Base-by-base conservation (phyloP, 2,113 vertebrate species). In the Platysteira castanea region DNA sequence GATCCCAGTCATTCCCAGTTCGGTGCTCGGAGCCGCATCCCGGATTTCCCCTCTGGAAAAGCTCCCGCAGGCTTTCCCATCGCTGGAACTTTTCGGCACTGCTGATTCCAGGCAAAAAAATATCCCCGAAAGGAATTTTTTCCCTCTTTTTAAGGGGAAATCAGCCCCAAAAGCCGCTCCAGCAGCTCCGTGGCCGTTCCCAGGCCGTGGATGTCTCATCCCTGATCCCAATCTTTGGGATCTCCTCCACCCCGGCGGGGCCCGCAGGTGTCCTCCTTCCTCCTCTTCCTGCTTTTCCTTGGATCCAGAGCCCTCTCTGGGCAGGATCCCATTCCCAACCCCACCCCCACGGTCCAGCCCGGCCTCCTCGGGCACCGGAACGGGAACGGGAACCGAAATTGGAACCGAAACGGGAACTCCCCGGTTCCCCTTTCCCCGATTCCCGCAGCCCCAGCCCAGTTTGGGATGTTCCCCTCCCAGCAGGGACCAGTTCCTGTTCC, bases 321-420 rank as follows among this genome's bases (percentile, higher is more conserved):
- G 28, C 47, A 33, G 47, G 21, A 4, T 21, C 42, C 22, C 9
- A 9, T 1, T 26, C 39, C 27, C 20, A 14, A 0, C 30, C 31
- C 53, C 27, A 13, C 6, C 28, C 68, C 28, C 24, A 13, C 19
- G 44, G 19, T 46, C 44, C 44, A 21, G 44, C 44, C 44, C 44
- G 19, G 44, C 44, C 44, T 46, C 44, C 44, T 46, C 44, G 44
- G 44, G 44, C 42, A 8, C 42, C 42, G 42, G 42, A 44, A 18
- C 17, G 42, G 42, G 44, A 44, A 44, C 44, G 18, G 44, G 44
- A 44, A 44, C 18, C 18, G 4, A 31, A 84, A 79, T 7, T 2
- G 44, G 44, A 44, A 44, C 18, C 18, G 4, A 31, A 84, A 79
- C 9, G 2, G 52, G 74, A 91, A 79, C 81, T 39, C 19, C 8